Percentiles rank a stretch among this genome's conserved stretches.
phyloP scores from a whole-genome alignment of 2,888 invertebrate genomes.

The Tanytarsus gracilentus region DNA sequence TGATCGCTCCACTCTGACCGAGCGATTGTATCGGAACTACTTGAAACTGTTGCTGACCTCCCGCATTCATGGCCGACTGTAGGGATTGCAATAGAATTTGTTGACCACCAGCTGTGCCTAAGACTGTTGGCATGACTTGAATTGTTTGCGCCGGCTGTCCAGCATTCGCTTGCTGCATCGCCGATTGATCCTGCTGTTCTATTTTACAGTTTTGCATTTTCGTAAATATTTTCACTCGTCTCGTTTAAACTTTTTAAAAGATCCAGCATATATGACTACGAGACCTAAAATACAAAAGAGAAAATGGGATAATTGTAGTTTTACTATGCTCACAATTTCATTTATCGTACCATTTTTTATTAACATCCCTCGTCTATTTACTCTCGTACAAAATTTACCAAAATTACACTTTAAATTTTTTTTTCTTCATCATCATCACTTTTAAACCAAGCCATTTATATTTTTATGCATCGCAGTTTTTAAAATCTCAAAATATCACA shows the following conservation, averaged over 20 bases:
- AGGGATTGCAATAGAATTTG: slow-evolving; percentile 40
- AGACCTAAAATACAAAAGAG: background rate
- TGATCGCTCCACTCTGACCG: slow-evolving; percentile 37
- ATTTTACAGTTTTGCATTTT: background rate
- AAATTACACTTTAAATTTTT: background rate
- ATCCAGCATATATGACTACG: background rate
- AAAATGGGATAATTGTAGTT: slow-evolving; percentile 8
- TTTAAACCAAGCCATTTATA: background rate
- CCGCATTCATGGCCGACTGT: slow-evolving; percentile 33
- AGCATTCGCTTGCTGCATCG: slow-evolving; percentile 14
- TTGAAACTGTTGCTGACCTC: slow-evolving; percentile 24
- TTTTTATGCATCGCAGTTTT: background rate
- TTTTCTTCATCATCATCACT: background rate
- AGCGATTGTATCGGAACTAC: slow-evolving; percentile 38
- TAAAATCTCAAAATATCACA: background rate
- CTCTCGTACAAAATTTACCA: background rate
- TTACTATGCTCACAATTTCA: background rate
- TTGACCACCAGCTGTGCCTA: slow-evolving; percentile 34
- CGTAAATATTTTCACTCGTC: background rate
- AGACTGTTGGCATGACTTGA: slow-evolving; percentile 30
- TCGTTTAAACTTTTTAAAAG: background rate
- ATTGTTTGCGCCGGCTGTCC: slow-evolving; percentile 32
- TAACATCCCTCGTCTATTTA: background rate
- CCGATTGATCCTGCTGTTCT: background rate
- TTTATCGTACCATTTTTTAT: slow-evolving; percentile 3